A percentile compares a stretch with the other conserved stretches of the same genome.
Evolutionary conservation across 2,797 vertebrate genomes (phyloP).

Genomic region (Muraenolepis orangiensis): DNA sequence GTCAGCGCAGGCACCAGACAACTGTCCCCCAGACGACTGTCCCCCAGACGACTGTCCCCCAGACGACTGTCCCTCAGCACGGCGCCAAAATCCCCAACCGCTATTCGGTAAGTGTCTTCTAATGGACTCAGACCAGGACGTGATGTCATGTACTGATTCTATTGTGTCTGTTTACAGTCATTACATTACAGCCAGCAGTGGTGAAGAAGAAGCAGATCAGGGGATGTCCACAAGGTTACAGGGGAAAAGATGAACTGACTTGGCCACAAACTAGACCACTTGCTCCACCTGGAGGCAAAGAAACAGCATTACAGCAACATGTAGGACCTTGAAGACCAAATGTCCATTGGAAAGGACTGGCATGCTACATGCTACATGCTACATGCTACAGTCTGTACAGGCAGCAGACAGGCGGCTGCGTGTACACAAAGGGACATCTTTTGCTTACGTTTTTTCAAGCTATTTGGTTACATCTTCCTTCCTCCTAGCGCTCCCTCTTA

Average conservation of each 20-base stretch:
- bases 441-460: background rate
- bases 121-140: background rate
- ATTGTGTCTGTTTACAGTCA: conserved; percentile 40
- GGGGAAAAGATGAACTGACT: background rate
- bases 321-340: background rate
- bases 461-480: background rate
- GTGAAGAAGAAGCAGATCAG: conserved; percentile 48
- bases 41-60: conserved; percentile 9
- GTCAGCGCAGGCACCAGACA: conserved; percentile 22
- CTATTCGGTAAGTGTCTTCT: conserved; percentile 51
- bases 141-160: background rate
- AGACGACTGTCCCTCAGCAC: conserved; percentile 10
- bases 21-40: conserved; percentile 9
- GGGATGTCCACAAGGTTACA: background rate
- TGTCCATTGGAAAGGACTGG: too few species aligned
- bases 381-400: background rate
- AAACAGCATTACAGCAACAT: background rate
- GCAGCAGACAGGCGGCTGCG: background rate
- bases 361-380: background rate
- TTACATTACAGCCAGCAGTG: conserved; percentile 67
- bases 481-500: too few species aligned
- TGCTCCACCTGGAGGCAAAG: background rate
- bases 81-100: conserved; percentile 49
- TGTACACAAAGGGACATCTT: background rate
- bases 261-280: background rate